Conservation (phyloP, 2,113 vertebrate genomes). For the Pionites leucogaster region DNA sequence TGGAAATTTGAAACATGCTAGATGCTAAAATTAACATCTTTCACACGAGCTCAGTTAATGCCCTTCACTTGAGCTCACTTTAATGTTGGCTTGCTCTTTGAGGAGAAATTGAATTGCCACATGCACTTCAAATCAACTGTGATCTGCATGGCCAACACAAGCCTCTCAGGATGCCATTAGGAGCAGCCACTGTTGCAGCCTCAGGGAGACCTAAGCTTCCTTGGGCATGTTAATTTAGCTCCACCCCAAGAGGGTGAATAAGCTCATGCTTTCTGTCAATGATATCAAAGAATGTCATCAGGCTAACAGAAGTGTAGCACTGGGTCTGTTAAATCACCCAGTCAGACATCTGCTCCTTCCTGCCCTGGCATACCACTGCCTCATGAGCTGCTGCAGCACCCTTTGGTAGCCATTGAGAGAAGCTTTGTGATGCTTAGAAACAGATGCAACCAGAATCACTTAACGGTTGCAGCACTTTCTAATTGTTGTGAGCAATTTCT, state of each 20-base stretch:
- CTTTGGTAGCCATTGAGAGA: background rate
- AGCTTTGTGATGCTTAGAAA: background rate
- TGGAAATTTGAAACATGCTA: background rate
- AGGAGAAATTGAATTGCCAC: background rate
- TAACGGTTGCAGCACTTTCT: background rate
- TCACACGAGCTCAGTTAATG: background rate
- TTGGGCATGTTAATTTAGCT: background rate
- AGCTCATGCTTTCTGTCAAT: background rate
- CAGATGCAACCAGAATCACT: background rate
- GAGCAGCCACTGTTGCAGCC: background rate
- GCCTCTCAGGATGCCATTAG: accelerated
- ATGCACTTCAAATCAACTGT: background rate
- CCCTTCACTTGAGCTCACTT: background rate
- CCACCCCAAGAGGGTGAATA: background rate
- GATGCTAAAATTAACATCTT: background rate
- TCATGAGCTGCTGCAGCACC: background rate
- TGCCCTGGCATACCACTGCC: background rate
- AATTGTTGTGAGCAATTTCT: background rate
- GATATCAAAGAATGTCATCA: background rate
- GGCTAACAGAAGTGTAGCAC: background rate
- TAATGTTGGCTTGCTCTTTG: background rate
- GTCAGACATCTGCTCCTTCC: background rate
- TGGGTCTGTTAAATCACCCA: background rate
- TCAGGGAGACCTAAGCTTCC: background rate
- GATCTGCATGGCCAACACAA: accelerated